These are phyloP conservation scores for Pampus argenteus DNA, from an alignment of 2,797 vertebrate species.

Conservation along the genomic window DNA sequence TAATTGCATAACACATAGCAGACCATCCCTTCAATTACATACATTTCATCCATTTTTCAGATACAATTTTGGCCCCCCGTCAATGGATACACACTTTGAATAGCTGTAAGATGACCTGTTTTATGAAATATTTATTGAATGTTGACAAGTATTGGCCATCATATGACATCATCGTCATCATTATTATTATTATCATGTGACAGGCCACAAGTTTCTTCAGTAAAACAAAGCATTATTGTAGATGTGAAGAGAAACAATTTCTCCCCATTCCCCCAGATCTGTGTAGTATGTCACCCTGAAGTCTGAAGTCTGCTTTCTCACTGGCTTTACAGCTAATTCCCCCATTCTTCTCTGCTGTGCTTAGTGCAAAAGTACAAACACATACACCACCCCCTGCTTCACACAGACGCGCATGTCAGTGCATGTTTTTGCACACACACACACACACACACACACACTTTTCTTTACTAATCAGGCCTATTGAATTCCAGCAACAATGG, in stretches of 20 bases:
- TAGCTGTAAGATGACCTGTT: no score
- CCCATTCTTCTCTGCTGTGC: slow-evolving; percentile 70
- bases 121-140: not conserved
- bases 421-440: slow-evolving; percentile 53
- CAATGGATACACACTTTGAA: not conserved
- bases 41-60: not conserved
- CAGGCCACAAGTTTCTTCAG: slow-evolving; percentile 12
- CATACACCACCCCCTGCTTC: slow-evolving; percentile 53
- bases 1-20: not conserved
- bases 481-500: slow-evolving; percentile 85
- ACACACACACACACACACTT: slow-evolving; percentile 55
- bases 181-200: no score
- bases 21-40: not conserved
- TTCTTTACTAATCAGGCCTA: slow-evolving; percentile 85
- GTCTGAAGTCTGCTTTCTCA: slow-evolving; percentile 69
- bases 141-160: no score
- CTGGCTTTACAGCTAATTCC: slow-evolving; percentile 72
- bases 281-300: slow-evolving; percentile 69
- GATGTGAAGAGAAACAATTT: slow-evolving; percentile 52
- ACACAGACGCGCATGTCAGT: slow-evolving; percentile 66
- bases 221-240: slow-evolving; percentile 37
- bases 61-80: not conserved
- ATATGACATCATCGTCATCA: no score
- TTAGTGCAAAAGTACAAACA: slow-evolving; percentile 62
- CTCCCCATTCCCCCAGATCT: slow-evolving; percentile 57